Evolutionary conservation across 2,797 vertebrate genomes (phyloP).

Genomic region (Lutra lutra): DNA sequence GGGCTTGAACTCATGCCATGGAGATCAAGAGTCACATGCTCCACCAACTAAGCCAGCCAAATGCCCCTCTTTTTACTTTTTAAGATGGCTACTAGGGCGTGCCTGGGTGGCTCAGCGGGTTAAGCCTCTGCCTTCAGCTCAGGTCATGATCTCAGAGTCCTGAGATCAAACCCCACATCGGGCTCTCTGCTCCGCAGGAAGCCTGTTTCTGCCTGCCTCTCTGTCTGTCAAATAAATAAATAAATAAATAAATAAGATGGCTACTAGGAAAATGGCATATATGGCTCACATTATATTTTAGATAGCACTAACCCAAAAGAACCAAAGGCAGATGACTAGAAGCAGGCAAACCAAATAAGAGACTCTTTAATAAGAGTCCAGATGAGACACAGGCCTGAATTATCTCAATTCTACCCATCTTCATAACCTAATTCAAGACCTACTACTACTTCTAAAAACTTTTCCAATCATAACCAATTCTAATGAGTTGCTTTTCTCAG

Average conservation of each 20-base stretch:
- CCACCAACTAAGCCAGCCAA: background rate
- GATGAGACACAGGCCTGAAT: background rate
- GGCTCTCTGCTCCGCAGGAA: too few species aligned
- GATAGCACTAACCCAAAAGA: background rate
- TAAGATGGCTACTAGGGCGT: background rate
- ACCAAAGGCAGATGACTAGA: too few species aligned
- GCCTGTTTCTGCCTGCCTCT: too few species aligned
- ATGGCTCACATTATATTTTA: background rate
- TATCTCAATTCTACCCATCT: conserved; percentile 30
- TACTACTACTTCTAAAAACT: background rate
- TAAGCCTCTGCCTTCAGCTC: too few species aligned
- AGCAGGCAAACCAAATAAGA: too few species aligned
- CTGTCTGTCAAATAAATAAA: too few species aligned
- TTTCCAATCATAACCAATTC: background rate
- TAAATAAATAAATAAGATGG: background rate
- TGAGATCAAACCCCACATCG: too few species aligned
- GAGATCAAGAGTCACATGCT: background rate
- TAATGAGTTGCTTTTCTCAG: conserved; percentile 29
- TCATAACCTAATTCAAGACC: conserved; percentile 43
- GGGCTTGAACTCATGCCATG: background rate
- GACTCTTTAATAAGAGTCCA: background rate
- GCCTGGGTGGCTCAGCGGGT: too few species aligned
- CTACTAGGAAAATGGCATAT: background rate
- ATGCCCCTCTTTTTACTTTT: background rate
- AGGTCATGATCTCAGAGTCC: too few species aligned